Conservation (phyloP, 1,140 invertebrate genomes). For the Tribolium castaneum region DNA sequence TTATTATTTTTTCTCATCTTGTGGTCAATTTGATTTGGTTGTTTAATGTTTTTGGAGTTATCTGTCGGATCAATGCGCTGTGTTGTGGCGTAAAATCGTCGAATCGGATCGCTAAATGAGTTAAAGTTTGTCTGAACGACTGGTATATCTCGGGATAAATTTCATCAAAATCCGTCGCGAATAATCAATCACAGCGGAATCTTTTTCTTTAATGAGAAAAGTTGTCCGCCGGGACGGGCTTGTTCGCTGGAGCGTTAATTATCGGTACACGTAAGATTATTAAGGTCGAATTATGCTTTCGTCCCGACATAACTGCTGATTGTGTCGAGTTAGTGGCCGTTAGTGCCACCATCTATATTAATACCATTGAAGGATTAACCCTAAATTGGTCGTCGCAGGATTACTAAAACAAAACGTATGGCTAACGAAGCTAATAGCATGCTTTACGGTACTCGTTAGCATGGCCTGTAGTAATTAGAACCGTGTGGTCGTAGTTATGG, state of each 20-base stretch:
- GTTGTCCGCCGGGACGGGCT: not conserved
- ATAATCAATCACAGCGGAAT: slow-evolving; percentile 32
- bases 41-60: not conserved
- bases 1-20: too few relatives aligned
- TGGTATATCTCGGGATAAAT: slow-evolving; percentile 27
- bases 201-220: slow-evolving; percentile 36
- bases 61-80: slow-evolving; percentile 11
- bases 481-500: slow-evolving; percentile 38
- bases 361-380: slow-evolving; percentile 46
- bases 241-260: not conserved
- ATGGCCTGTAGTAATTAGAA: slow-evolving; percentile 43
- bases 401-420: slow-evolving; percentile 47
- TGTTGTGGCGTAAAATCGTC: slow-evolving; percentile 4
- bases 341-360: slow-evolving; percentile 41
- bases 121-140: slow-evolving; percentile 27
- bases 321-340: slow-evolving; percentile 27
- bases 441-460: slow-evolving; percentile 47
- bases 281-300: slow-evolving; percentile 24
- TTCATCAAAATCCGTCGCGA: slow-evolving; percentile 32
- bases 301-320: slow-evolving; percentile 21
- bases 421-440: slow-evolving; percentile 47
- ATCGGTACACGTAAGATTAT: slow-evolving; percentile 13
- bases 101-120: slow-evolving; percentile 16
- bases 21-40: not conserved
- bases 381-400: slow-evolving; percentile 44